phyloP scores from a whole-genome alignment of 2,797 vertebrate genomes.

The Girardinus metallicus region DNA sequence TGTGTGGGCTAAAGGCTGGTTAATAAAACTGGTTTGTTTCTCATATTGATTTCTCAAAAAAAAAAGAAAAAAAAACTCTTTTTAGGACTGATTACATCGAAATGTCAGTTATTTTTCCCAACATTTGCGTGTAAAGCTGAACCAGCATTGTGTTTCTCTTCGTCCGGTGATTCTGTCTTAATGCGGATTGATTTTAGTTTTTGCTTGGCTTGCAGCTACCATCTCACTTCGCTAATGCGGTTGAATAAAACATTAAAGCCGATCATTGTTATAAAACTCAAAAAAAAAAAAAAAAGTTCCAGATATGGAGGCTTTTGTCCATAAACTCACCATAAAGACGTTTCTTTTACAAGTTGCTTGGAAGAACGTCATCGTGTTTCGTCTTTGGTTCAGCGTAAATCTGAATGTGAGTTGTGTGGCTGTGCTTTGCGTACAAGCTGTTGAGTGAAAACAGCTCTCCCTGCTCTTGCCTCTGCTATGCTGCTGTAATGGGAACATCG shows the following conservation, averaged over 20 bases:
- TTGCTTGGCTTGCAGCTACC: neutral
- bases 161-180: neutral
- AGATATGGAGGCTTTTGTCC: neutral
- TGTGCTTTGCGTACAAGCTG: neutral
- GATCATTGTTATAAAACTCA: neutral
- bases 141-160: neutral
- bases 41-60: neutral
- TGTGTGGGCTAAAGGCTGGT: neutral
- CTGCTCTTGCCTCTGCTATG: neutral
- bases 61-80: neutral
- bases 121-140: neutral
- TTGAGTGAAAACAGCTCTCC: conserved; percentile 21
- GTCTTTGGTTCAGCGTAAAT: neutral
- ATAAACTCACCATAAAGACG: neutral
- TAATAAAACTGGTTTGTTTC: neutral
- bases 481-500: conserved; percentile 4
- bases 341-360: neutral
- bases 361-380: neutral
- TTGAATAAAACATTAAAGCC: neutral
- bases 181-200: neutral
- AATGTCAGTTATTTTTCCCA: neutral
- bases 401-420: neutral
- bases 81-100: neutral
- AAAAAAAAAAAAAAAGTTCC: neutral
- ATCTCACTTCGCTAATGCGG: neutral